Conservation (phyloP, 2,888 invertebrate species). For the Gandaritis pyraliata region DNA sequence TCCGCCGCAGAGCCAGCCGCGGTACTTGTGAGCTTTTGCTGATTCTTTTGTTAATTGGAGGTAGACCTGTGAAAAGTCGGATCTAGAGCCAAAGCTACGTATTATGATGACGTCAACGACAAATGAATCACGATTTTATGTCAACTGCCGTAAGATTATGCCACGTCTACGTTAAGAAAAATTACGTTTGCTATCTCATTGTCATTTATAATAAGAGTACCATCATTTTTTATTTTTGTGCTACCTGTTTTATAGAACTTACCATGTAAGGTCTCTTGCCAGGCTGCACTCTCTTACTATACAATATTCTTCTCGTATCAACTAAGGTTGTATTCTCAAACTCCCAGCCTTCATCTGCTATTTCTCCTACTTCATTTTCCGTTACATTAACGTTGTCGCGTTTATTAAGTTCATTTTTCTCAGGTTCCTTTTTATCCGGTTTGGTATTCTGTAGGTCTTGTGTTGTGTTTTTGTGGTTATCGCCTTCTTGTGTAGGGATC, state of each 20-base stretch:
- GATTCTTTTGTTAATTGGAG: slow-evolving; percentile 76
- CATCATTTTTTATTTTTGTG: background rate
- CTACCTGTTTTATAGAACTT: slow-evolving; percentile 13
- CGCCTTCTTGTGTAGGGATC: slow-evolving; percentile 19
- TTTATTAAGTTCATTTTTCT: slow-evolving; percentile 26
- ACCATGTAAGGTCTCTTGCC: slow-evolving; percentile 77
- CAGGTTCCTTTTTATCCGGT: slow-evolving; percentile 23
- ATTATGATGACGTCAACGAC: background rate
- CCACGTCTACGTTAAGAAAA: no score
- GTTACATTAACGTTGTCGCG: slow-evolving; percentile 35
- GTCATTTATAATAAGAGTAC: no score
- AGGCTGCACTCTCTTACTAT: slow-evolving; percentile 61
- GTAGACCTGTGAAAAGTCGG: slow-evolving; percentile 60
- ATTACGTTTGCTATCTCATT: no score
- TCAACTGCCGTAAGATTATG: no score
- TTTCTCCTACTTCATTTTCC: slow-evolving; percentile 50
- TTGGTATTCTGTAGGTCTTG: slow-evolving; percentile 15
- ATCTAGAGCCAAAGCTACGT: background rate
- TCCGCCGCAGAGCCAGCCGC: slow-evolving; percentile 77
- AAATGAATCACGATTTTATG: background rate
- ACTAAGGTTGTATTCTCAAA: slow-evolving; percentile 67
- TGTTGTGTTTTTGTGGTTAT: background rate
- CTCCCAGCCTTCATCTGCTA: slow-evolving; percentile 70
- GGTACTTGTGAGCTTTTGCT: slow-evolving; percentile 75
- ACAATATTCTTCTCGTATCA: slow-evolving; percentile 71